Base-by-base conservation (phyloP, 2,888 invertebrate genomes). In the Lepeophtheirus nordmannii region DNA sequence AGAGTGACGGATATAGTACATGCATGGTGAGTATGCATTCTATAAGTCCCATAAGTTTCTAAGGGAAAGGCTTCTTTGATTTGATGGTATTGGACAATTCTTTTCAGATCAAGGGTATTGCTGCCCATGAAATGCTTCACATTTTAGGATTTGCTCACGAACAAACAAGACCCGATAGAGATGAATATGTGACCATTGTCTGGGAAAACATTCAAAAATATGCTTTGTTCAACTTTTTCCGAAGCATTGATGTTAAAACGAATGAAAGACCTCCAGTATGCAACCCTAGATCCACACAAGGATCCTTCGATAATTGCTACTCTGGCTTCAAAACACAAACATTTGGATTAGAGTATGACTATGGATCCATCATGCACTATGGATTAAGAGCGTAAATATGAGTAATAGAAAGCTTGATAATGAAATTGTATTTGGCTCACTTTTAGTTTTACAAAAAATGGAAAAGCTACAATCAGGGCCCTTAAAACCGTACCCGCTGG, bases 301-400 rank as follows among this genome's bases (percentile, higher is more conserved):
- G 2, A 3, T 46, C 53, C 1, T 46, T 46, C 8, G 53, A 46
- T 8, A 17, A 46, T 46, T 46, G 53, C 17, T 46, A 46, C 53
- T 46, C 53, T 2, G 53, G 53, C 8, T 46, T 5, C 14, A 46
- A 17, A 46, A 8, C 53, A 8, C 14, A 8, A n/a, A 46, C 53
- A 8, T 46, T 46, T 46, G 53, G 53, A 46, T n/a, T 46, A 8
- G 5, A 5, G 1, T 46, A 46, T 46, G 53, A 46, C 53, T 46
- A 46, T 46, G 53, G 53, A 46, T 46, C 53, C 5, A 46, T 46
- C 17, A 46, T 46, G 53, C 53, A 46, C 53, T 46, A 46, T 17
- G n/a, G 17, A n/a, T 46, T 46, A 17, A 46, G 8, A 1, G 2
- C 2, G 53, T 46, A 14, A 46, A 5, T 30, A 17, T 46, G 53